These are phyloP conservation scores for Zosterops japonicus DNA, from an alignment of 2,113 vertebrate genomes.

Conservation along the genomic window DNA sequence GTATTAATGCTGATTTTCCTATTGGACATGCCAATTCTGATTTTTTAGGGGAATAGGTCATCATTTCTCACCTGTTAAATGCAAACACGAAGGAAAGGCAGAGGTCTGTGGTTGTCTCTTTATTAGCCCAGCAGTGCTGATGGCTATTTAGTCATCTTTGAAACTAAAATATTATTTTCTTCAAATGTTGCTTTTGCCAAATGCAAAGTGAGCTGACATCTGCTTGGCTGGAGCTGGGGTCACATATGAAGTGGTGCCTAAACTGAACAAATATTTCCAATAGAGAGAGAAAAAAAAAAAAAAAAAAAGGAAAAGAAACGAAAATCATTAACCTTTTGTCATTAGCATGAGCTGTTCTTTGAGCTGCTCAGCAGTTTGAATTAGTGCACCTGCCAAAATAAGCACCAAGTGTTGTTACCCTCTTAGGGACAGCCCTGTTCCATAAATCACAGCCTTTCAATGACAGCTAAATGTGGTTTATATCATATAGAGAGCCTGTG, in stretches of 20 bases:
- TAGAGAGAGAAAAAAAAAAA: neutral
- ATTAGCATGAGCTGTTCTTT: slow-evolving; percentile 66
- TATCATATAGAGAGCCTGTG: slow-evolving; percentile 69
- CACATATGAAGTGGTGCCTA: slow-evolving; percentile 25
- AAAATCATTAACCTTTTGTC: slow-evolving; percentile 80
- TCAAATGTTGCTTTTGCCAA: slow-evolving; percentile 37
- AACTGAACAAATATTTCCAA: slow-evolving; percentile 72
- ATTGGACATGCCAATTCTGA: neutral
- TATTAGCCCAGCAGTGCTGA: neutral
- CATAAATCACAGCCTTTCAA: slow-evolving; percentile 67
- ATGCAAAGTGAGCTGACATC: slow-evolving; percentile 45
- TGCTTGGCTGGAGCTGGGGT: slow-evolving; percentile 56
- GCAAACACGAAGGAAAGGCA: neutral
- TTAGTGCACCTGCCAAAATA: slow-evolving; percentile 79
- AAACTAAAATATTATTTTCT: slow-evolving; percentile 64
- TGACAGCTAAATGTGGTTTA: slow-evolving; percentile 74
- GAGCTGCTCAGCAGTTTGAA: slow-evolving; percentile 68
- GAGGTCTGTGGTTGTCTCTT: neutral
- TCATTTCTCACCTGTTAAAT: neutral
- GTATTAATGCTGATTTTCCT: neutral
- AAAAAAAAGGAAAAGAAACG: neutral
- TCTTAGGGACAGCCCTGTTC: slow-evolving; percentile 68
- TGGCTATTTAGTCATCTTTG: slow-evolving; percentile 37
- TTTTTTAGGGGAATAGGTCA: neutral
- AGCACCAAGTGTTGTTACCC: slow-evolving; percentile 73